These are phyloP conservation scores for Albula glossodonta DNA, from an alignment of 2,113 vertebrate genomes.

Conservation along the genomic window DNA sequence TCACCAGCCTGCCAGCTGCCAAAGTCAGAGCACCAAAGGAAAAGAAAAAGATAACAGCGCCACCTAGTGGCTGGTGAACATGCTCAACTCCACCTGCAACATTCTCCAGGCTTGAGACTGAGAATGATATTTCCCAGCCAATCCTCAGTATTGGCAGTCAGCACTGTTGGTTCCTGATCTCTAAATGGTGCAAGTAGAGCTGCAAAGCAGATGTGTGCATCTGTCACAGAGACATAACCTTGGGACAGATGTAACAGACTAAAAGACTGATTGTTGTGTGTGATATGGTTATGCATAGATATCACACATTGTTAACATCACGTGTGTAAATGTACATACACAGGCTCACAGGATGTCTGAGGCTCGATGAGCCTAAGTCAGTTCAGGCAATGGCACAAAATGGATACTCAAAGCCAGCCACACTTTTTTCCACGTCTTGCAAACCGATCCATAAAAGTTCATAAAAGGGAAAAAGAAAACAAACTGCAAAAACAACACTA, in stretches of 20 bases:
- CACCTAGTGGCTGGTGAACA: slow-evolving; percentile 34
- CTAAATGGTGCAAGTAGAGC: not conserved
- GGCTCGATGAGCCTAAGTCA: not conserved
- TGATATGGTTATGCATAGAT: too few species aligned
- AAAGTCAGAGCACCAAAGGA: not conserved
- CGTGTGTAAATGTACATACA: too few species aligned
- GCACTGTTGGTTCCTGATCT: slow-evolving; percentile 17
- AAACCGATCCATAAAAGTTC: too few species aligned
- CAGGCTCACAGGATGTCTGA: too few species aligned
- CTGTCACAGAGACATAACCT: not conserved
- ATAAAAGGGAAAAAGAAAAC: slow-evolving; percentile 8
- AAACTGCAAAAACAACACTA: slow-evolving; percentile 34
- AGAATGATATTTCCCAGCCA: slow-evolving; percentile 36
- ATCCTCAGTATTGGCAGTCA: slow-evolving; percentile 39
- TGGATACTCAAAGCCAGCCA: not conserved
- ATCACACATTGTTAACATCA: too few species aligned
- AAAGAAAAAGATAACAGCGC: slow-evolving; percentile 26
- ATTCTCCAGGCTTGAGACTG: slow-evolving; percentile 11
- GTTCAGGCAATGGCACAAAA: not conserved
- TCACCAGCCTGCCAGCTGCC: not conserved
- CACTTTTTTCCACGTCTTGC: not conserved
- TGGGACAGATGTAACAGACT: too few species aligned
- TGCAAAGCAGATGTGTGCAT: not conserved
- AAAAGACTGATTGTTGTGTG: too few species aligned
- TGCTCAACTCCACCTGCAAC: not conserved